Evolutionary conservation across 2,888 invertebrate genomes (phyloP), one percentile per base, ranked within the genome.

Genomic region (Scaptomyza reducta): DNA sequence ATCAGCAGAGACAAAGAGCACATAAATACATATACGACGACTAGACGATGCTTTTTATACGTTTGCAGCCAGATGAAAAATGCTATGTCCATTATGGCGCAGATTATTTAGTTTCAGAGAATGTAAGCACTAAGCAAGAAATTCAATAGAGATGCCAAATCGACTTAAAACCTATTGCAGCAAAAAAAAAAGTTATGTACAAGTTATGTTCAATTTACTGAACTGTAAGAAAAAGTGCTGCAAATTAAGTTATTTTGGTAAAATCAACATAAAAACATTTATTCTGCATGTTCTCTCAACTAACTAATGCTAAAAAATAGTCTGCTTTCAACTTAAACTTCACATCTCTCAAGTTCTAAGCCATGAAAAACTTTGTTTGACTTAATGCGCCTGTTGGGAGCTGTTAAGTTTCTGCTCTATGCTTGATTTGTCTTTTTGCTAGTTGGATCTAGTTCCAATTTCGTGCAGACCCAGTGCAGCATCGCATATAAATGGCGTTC

Each of bases 401-500:
- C 76, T 46, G 59, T 85, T 78, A 68, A 57, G 73, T 40, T n/a
- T n/a, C n/a, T n/a, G 49, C 33, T 47, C 59, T 49, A 56, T 42
- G 62, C 25, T 46, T 27, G 63, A 46, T 65, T 70, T 58, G 55
- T 25, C 33, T 59, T 47, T 47, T 47, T 18, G 18, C n/a, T 16
- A 10, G 44, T 51, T 57, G 59, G 3, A 14, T 50, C n/a, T 2
- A 74, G 78, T 70, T 83, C 79, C 79, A 86, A 83, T 83, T 83
- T 74, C 67, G 50, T 59, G 44, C 49, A 62, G 10, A 14, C 16
- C 40, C 9, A 70, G 61, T 74, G 76, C 80, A 69, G 74, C 77
- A 77, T 55, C 72, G 83, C 87, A 84, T 84, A 87, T 51, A 84
- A 84, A 84, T 87, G 73, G 58, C 67, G 65, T 60, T 78, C 66